Evolutionary conservation across 1,140 invertebrate species (phyloP).

Genomic region (Lasaia peninsularis): DNA sequence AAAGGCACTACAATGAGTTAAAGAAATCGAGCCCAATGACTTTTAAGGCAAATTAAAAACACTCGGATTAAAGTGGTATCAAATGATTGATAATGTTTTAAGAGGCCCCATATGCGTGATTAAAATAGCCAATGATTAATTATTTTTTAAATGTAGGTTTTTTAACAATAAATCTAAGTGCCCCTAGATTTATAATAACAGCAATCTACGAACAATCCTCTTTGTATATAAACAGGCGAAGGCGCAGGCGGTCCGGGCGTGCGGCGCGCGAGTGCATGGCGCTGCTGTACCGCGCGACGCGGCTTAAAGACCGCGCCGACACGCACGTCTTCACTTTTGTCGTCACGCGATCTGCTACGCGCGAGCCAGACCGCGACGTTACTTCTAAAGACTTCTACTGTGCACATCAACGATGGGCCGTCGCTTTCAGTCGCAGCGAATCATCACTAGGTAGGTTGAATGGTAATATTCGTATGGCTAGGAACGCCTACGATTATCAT

Average conservation of each 20-base stretch:
- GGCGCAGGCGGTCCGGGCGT: conserved; percentile 48
- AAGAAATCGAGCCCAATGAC: no score
- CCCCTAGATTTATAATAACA: background rate
- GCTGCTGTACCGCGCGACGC: conserved; percentile 89
- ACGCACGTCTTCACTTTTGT: conserved; percentile 92
- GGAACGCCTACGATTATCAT: no score
- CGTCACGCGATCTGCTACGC: conserved; percentile 87
- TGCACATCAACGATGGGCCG: conserved; percentile 92
- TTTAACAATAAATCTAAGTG: no score
- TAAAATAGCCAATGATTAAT: no score
- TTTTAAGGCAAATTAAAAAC: no score
- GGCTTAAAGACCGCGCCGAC: conserved; percentile 89
- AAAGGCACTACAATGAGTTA: no score
- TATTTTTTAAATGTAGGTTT: no score
- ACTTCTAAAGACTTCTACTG: conserved; percentile 91
- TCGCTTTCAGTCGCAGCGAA: conserved; percentile 88
- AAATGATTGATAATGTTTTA: no score
- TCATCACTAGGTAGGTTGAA: conserved; percentile 74
- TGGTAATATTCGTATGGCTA: background rate
- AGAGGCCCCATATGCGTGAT: no score
- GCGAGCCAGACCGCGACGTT: conserved; percentile 88
- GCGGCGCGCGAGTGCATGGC: conserved; percentile 81
- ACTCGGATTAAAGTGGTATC: no score
- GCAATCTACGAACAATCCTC: background rate
- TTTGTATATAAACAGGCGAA: conserved; percentile 21